Base-by-base conservation (phyloP, 2,888 invertebrate species). In the Stenoptilia bipunctidactyla region DNA sequence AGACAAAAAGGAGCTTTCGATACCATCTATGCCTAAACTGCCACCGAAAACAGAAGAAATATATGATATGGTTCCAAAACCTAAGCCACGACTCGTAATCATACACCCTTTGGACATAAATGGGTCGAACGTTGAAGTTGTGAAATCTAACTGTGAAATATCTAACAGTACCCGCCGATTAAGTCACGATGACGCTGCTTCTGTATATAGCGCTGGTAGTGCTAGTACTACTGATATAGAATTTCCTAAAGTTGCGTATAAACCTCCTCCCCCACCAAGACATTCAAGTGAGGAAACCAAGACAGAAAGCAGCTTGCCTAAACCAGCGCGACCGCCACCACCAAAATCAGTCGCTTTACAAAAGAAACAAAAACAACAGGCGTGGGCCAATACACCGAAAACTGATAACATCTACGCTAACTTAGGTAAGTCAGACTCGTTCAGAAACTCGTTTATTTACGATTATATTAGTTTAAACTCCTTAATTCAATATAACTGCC, bases 51-150 rank as follows among this genome's bases (percentile, higher is more conserved):
- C 62, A 37, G 88, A 88, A 46, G 88, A 88, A 45, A 76, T 86
- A 25, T 79, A 73, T 41, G 86, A 87, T 34, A 69, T 85, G 37
- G 85, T 86, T 13, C 87, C 88, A 5, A 86, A 88, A 55, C 87
- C 88, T 4, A 92, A 92, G 57, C 91, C 92, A 1, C 87, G 92
- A 12, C 82, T 94, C 15, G 93, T 94, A 44, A 95, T 95, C 51
- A 93, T 95, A 46, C 95, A 95, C 84, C 95, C 95, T 10, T 83
- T 93, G 52, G 94, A 95, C 58, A 86, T 94, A 44, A 93, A 93
- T 65, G 92, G 92, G 20, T 89, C 91, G 8, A 91, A 87, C 45
- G 92, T 93, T 1, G 92, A 94, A 61, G 93, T 94, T 27, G 87
- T 93, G 45, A 88, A 87, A 61, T 73, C 80, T 1, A 83, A 82